Evolutionary conservation across 2,888 invertebrate species (phyloP).

Genomic region (Erannis defoliaria): DNA sequence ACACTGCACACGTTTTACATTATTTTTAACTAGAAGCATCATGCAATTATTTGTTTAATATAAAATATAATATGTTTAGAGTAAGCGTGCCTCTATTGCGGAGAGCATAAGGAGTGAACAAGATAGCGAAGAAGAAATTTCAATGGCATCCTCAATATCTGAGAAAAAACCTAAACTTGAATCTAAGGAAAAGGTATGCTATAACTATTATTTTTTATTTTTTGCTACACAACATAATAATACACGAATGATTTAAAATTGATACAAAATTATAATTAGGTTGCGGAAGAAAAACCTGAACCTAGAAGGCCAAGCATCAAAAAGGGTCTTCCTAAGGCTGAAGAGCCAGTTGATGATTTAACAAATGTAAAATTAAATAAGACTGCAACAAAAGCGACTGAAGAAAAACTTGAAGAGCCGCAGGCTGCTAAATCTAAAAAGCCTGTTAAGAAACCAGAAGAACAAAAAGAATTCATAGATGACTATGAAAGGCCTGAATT

Average conservation of each 20-base stretch:
- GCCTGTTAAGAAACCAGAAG: constrained; percentile 72
- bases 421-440: constrained; percentile 76
- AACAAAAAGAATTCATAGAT: constrained; percentile 86
- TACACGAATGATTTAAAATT: constrained; percentile 21
- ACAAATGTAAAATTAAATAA: constrained; percentile 77
- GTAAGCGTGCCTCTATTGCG: constrained; percentile 77
- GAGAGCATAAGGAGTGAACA: constrained; percentile 78
- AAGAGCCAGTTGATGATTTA: constrained; percentile 78
- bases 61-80: constrained; percentile 53
- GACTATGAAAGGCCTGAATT: constrained; percentile 92
- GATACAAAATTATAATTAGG: constrained; percentile 55
- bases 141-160: constrained; percentile 66
- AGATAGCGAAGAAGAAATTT: constrained; percentile 77
- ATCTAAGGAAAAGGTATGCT: constrained; percentile 67
- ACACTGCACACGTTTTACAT: constrained; percentile 45
- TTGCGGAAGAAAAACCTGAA: constrained; percentile 70
- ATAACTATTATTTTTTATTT: not conserved
- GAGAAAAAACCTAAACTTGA: constrained; percentile 72
- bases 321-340: constrained; percentile 75
- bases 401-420: constrained; percentile 72
- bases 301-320: constrained; percentile 73
- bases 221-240: not conserved
- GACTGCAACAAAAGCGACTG: constrained; percentile 68
- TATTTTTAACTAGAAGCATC: constrained; percentile 10
- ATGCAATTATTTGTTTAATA: constrained; percentile 3